These are phyloP conservation scores for Micromys minutus DNA, from an alignment of 2,113 vertebrate species.

Conservation along the genomic window DNA sequence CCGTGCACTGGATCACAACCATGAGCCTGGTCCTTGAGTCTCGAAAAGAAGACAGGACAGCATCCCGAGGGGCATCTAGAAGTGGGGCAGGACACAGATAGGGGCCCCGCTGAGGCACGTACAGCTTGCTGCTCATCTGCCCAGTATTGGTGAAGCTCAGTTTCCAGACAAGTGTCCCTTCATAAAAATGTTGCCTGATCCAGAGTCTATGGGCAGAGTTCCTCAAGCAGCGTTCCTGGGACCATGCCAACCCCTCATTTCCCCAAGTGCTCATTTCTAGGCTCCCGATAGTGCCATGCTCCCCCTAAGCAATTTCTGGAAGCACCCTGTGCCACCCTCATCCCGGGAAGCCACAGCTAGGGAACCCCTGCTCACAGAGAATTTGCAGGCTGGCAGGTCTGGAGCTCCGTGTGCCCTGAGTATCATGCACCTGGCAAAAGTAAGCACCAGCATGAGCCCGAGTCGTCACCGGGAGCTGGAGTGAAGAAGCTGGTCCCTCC, in stretches of 20 bases:
- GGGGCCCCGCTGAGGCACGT: not conserved
- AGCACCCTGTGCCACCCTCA: not conserved
- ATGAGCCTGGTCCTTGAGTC: constrained; percentile 57
- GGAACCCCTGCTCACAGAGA: constrained; percentile 81
- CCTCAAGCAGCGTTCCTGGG: not conserved
- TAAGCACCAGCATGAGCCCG: constrained; percentile 76
- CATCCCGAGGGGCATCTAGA: constrained; percentile 82
- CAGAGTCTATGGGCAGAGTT: not conserved
- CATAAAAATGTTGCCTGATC: not conserved
- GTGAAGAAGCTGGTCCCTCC: constrained; percentile 40
- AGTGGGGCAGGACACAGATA: not conserved
- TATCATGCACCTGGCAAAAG: constrained; percentile 74
- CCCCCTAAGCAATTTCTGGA: not conserved
- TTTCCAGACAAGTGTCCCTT: not conserved
- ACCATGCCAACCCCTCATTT: not conserved
- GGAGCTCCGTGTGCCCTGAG: constrained; percentile 59
- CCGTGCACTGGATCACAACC: constrained; percentile 79
- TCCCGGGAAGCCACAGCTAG: fast-evolving
- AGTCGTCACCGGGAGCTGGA: not conserved
- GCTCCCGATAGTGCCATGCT: not conserved
- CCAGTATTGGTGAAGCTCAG: not conserved
- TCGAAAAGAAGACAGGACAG: constrained; percentile 72
- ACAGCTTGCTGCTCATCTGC: not conserved
- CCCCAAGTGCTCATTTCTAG: not conserved
- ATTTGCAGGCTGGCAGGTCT: constrained; percentile 69